These are phyloP conservation scores for Athripsodes cinereus DNA, from an alignment of 2,888 invertebrate genomes.

Conservation along the genomic window DNA sequence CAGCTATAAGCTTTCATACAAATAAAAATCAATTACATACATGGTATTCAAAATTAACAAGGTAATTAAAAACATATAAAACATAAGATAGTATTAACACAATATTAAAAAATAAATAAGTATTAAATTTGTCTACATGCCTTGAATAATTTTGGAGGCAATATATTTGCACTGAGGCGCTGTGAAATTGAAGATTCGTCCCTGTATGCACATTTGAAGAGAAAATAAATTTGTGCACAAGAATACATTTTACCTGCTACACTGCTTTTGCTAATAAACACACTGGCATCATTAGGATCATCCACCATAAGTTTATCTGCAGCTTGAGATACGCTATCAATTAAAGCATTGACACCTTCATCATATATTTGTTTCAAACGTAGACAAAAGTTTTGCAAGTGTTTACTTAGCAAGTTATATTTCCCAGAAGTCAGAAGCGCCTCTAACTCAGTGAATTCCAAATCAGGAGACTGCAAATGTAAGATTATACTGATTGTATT, in stretches of 20 bases:
- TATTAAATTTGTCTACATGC: background rate
- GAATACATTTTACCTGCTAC: constrained; percentile 60
- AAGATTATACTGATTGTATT: no score
- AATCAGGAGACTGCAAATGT: constrained; percentile 61
- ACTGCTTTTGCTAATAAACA: constrained; percentile 58
- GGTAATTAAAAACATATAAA: no score
- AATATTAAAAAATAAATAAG: constrained; percentile 33
- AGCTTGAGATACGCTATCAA: constrained; percentile 54
- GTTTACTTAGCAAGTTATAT: constrained; percentile 51
- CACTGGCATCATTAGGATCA: constrained; percentile 42
- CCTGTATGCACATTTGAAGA: no score
- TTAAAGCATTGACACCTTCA: constrained; percentile 59
- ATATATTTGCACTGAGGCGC: no score
- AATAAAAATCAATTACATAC: no score
- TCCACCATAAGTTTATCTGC: constrained; percentile 56
- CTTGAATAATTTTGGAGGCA: background rate
- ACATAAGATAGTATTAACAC: no score
- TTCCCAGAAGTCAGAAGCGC: constrained; percentile 57
- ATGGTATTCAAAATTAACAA: no score
- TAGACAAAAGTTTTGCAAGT: constrained; percentile 54
- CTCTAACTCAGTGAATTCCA: constrained; percentile 64
- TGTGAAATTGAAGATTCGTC: no score
- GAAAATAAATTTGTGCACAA: no score
- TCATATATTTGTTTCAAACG: constrained; percentile 53
- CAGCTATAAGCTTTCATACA: no score